Base-by-base conservation (phyloP, 2,888 invertebrate species). In the Phalera bucephala region DNA sequence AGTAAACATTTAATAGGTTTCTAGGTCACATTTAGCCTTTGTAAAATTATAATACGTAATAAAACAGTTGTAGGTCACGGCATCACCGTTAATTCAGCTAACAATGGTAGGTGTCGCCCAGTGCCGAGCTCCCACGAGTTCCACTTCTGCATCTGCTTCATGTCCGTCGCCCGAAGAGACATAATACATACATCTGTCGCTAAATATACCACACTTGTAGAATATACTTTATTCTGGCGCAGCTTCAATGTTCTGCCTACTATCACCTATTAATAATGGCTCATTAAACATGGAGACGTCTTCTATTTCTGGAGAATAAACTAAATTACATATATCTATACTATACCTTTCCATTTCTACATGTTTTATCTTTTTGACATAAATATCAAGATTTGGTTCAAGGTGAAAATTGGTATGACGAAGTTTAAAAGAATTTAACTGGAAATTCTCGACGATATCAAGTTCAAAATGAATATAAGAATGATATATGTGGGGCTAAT, bases 111-210 rank as follows among this genome's bases (percentile, higher is more conserved):
- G 40, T 40, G 41, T 32, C 33, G 39, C 40, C 33, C 43, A 42
- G 45, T 60, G 65, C 52, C 57, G 53, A 45, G 33, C 42, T 49
- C 50, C n/a, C n/a, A n/a, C n/a, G n/a, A n/a, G n/a, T n/a, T n/a
- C 39, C 44, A 50, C 55, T 50, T 45, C 40, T 56, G 62, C 66
- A 71, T 69, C 69, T 75, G 74, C 59, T 58, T 54, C 39, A 27
- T 17, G 14, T 7, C 33, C 22, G 17, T 10, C 20, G 6, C 31
- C 30, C 29, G 45, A 39, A 50, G 56, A 62, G 58, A 64, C 57
- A 59, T 62, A 57, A 59, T 48, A 50, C 30, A 40, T 43, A 59
- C 63, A 70, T 65, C 64, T 63, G 64, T 62, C 53, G 36, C 30
- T 45, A 41, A 62, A 57, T 48, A 40, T 34, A 29, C 33, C 45